Conservation (phyloP, 2,113 vertebrate genomes). For the Lasiurus cinereus region DNA sequence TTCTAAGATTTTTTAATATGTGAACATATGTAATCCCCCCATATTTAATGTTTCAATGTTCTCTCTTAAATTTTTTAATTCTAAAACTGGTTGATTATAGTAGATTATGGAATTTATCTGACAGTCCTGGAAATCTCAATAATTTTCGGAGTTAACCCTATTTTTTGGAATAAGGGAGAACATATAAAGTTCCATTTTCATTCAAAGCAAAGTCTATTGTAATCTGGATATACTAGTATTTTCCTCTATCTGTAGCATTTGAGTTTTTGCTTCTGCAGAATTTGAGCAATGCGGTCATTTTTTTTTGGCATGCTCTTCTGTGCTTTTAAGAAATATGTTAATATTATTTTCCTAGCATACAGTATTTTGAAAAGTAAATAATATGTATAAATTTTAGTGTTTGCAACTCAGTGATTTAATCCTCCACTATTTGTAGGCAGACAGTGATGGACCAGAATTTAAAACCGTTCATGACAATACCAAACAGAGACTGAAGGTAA, state of each 20-base stretch:
- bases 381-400: slow-evolving; percentile 26
- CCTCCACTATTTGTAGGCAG: slow-evolving; percentile 88
- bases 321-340: slow-evolving; percentile 32
- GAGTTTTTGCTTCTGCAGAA: slow-evolving; percentile 20
- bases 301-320: not conserved
- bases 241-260: not conserved
- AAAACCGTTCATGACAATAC: slow-evolving; percentile 90
- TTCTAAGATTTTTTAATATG: slow-evolving; percentile 18
- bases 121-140: not conserved
- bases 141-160: not conserved
- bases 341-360: slow-evolving; percentile 12
- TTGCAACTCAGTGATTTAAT: slow-evolving; percentile 53
- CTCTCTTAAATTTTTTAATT: not conserved
- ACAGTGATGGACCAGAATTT: slow-evolving; percentile 93
- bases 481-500: slow-evolving; percentile 93
- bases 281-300: not conserved
- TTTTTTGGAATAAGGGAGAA: not conserved
- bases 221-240: not conserved
- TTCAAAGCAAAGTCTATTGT: not conserved
- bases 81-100: not conserved
- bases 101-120: not conserved
- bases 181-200: not conserved
- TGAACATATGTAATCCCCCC: not conserved
- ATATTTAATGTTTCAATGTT: not conserved
- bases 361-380: slow-evolving; percentile 47